Conservation (phyloP, 2,888 invertebrate species). For the Andrena trimmerana region DNA sequence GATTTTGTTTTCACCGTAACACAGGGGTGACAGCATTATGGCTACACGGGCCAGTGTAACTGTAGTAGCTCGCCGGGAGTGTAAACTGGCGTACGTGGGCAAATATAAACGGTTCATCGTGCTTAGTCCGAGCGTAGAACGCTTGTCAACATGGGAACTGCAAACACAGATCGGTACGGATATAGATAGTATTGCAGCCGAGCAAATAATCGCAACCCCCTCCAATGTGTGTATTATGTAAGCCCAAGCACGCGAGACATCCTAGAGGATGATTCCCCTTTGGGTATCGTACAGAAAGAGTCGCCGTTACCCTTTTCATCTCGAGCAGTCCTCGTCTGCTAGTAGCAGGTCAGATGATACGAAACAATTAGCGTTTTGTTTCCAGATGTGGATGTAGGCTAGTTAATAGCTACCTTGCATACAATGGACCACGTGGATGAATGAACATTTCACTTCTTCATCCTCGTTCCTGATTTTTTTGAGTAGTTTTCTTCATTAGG, state of each 20-base stretch:
- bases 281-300: slow-evolving; percentile 47
- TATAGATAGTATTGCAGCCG: slow-evolving; percentile 76
- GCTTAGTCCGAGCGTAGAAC: slow-evolving; percentile 63
- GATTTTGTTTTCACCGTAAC: slow-evolving; percentile 34
- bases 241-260: slow-evolving; percentile 65
- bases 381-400: not conserved
- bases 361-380: slow-evolving; percentile 17
- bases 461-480: not conserved
- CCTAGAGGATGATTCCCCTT: slow-evolving; percentile 40
- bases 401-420: not conserved
- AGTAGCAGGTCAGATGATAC: slow-evolving; percentile 16
- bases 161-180: slow-evolving; percentile 76
- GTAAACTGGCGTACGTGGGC: slow-evolving; percentile 59
- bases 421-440: not conserved
- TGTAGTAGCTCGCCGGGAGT: slow-evolving; percentile 36
- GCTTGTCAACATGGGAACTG: slow-evolving; percentile 79
- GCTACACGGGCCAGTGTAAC: slow-evolving; percentile 28
- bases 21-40: slow-evolving; percentile 47
- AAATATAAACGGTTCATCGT: slow-evolving; percentile 67
- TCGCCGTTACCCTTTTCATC: slow-evolving; percentile 56
- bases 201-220: slow-evolving; percentile 73
- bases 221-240: slow-evolving; percentile 65
- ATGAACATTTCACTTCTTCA: not conserved
- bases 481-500: not conserved
- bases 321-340: slow-evolving; percentile 5